Conservation (phyloP, 2,888 invertebrate genomes). For the Spatulosminthurus flaviceps region DNA sequence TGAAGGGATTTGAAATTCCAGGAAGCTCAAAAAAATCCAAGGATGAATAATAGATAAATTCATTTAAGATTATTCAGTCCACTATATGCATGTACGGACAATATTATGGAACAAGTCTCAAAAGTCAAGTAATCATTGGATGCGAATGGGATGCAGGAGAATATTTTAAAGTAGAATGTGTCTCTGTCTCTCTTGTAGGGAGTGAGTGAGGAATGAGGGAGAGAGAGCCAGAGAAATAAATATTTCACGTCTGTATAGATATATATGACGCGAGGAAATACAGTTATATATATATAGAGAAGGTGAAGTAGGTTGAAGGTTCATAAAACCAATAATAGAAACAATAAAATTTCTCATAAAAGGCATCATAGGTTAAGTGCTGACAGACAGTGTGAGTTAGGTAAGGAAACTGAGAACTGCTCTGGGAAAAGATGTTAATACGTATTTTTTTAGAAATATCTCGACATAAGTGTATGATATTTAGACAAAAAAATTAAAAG, state of each 20-base stretch:
- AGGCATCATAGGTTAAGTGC: neutral
- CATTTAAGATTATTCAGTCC: too few relatives aligned
- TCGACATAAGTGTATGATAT: too few relatives aligned
- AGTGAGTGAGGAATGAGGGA: neutral
- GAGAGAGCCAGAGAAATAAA: conserved; percentile 1
- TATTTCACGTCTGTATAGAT: too few relatives aligned
- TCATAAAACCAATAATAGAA: conserved; percentile 10
- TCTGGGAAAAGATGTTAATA: too few relatives aligned
- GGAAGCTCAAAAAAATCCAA: too few relatives aligned
- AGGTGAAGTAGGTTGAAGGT: conserved; percentile 7
- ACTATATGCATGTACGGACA: too few relatives aligned
- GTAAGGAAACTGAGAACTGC: too few relatives aligned
- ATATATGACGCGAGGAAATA: neutral
- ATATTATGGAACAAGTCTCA: neutral
- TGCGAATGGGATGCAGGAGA: neutral
- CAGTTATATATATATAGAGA: neutral
- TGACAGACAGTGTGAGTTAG: too few relatives aligned
- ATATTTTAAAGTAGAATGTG: neutral
- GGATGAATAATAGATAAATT: too few relatives aligned
- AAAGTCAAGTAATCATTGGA: neutral
- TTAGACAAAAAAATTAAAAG: too few relatives aligned
- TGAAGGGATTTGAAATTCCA: too few relatives aligned
- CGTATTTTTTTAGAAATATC: too few relatives aligned
- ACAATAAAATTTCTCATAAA: neutral
- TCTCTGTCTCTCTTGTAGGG: neutral